Evolutionary conservation across 2,888 invertebrate genomes (phyloP), one percentile per base, ranked within the genome.

Genomic region (Oasisia sp.): DNA sequence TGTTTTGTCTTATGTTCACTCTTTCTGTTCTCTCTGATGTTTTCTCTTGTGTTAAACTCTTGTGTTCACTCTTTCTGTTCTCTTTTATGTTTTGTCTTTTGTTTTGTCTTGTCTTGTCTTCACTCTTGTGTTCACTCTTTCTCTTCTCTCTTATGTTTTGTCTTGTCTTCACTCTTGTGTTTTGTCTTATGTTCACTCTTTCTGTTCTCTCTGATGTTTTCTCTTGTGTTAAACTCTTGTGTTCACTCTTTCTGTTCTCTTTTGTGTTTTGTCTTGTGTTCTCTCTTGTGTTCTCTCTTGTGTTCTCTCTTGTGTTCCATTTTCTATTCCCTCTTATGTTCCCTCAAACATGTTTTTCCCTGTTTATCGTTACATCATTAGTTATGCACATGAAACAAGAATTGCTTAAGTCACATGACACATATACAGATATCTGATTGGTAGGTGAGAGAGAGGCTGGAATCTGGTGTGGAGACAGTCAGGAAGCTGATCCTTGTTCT

Each of bases 391-490:
- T 9, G 50, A 50, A 9, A 50, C 50, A 50, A 27, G 27, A 5
- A 27, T 74, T 27, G 1, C 27, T 74, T 27, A 14, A 11, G 9
- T 50, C n/a, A 74, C 74, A 74, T 74, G 74, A 74, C 27, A 27
- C n/a, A 7, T 27, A 74, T 27, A n/a, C 7, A n/a, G n/a, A 74
- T 19, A n/a, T 74, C 27, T 19, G 1, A n/a, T 74, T 74, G 74
- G 14, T 92, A 94, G 93, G 91, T 93, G 27, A 92, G 93, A 56
- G 92, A 92, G 8, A 91, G 93, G 91, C 91, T 94, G 89, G 92
- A 91, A 27, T 91, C 92, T 56, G 89, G 91, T 45, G 58, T 93
- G 2, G 93, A 92, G 32, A 91, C 92, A 19, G 58, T 94, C 38
- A 92, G 90, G 14, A 94, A 94, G 92, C 92, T 93, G 32, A 92